Evolutionary conservation across 2,113 vertebrate genomes (phyloP).

Genomic region (Cranoglanis bouderius): DNA sequence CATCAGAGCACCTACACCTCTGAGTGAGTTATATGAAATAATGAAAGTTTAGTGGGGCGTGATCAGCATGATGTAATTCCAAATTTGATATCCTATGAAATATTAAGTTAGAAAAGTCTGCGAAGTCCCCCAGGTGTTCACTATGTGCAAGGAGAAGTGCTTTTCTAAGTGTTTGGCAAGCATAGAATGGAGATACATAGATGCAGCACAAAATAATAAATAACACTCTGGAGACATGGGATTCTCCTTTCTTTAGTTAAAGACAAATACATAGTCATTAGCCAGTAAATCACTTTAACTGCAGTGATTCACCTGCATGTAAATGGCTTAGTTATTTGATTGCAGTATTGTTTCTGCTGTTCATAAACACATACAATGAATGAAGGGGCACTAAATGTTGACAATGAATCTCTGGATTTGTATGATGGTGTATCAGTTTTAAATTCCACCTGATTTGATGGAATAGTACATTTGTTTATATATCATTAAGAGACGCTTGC

Average conservation of each 20-base stretch:
- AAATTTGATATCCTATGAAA: conserved; percentile 27
- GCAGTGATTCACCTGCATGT: not conserved
- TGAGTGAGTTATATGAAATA: conserved; percentile 17
- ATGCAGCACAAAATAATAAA: conserved; percentile 10
- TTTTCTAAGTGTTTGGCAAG: not conserved
- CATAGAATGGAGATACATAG: not conserved
- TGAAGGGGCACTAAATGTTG: not conserved
- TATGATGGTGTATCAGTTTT: not conserved
- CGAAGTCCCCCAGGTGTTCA: not conserved
- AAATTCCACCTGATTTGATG: not conserved
- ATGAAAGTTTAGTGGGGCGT: conserved; percentile 3
- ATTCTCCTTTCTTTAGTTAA: conserved; percentile 3
- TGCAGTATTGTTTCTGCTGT: not conserved
- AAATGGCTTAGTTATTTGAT: not conserved
- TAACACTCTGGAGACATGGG: not conserved
- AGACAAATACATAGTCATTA: not conserved
- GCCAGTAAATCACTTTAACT: not conserved
- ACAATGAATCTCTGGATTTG: not conserved
- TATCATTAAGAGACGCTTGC: not conserved
- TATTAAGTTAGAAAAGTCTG: conserved; percentile 8
- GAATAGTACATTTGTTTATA: conserved; percentile 3
- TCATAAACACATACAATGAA: not conserved
- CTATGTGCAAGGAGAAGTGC: not conserved
- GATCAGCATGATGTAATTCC: conserved; percentile 16
- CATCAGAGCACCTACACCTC: conserved; percentile 1